Conservation (phyloP, 2,888 invertebrate genomes). For the Muscina levida region DNA sequence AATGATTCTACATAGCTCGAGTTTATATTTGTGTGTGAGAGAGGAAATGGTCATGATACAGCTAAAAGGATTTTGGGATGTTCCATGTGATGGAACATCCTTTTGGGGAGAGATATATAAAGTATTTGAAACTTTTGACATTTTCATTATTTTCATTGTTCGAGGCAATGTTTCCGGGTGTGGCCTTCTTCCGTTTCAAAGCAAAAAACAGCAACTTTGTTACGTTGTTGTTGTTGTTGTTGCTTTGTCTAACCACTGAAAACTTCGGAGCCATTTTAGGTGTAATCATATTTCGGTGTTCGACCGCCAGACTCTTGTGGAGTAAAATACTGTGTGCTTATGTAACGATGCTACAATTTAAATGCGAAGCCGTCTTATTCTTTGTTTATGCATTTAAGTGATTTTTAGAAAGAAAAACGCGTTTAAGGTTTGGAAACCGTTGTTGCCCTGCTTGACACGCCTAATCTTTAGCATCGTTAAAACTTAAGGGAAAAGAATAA, state of each 20-base stretch:
- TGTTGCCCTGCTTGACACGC: conserved; percentile 25
- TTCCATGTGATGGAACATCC: neutral
- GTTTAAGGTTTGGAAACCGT: conserved; percentile 35
- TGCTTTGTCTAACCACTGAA: neutral
- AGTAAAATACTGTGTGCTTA: neutral
- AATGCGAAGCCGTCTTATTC: conserved; percentile 5
- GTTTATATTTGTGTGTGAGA: neutral
- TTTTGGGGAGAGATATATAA: conserved; percentile 9
- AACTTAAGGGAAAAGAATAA: conserved; percentile 34
- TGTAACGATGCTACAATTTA: conserved; percentile 2
- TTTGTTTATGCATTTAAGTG: conserved; percentile 5
- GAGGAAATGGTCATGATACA: neutral
- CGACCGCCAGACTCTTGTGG: neutral
- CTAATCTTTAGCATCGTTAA: conserved; percentile 25
- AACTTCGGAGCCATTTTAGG: neutral
- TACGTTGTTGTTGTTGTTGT: neutral
- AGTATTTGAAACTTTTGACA: conserved; percentile 24
- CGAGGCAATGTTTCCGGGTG: neutral
- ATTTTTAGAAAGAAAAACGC: conserved; percentile 9
- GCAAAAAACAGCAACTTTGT: neutral
- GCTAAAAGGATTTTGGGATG: neutral
- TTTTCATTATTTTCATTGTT: conserved; percentile 18
- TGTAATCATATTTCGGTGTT: conserved; percentile 19
- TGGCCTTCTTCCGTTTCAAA: conserved; percentile 12
- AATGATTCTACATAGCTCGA: neutral